Conservation (phyloP, 1,140 invertebrate species). For the Dreissena polymorpha region DNA sequence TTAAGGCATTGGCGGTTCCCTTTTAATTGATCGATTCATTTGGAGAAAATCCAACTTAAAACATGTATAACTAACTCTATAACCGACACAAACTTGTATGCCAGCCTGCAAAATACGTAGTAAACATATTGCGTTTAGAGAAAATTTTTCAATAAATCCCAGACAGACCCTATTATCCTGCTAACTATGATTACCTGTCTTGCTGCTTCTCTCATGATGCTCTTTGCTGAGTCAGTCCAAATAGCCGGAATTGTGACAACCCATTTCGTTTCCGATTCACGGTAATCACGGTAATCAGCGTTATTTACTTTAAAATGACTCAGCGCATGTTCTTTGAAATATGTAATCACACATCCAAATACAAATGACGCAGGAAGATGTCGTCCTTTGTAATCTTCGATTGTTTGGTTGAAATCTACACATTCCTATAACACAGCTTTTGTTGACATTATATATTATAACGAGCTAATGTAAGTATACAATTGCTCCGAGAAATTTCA, state of each 20-base stretch:
- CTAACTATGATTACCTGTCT: not conserved
- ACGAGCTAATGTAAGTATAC: not conserved
- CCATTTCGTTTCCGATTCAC: conserved; percentile 34
- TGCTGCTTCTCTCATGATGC: conserved; percentile 38
- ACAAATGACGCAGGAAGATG: conserved; percentile 20
- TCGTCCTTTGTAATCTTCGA: conserved; percentile 36
- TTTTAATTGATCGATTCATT: too few species aligned
- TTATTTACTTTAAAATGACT: conserved; percentile 1
- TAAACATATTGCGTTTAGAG: too few species aligned
- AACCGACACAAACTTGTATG: not conserved
- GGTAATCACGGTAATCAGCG: conserved; percentile 5
- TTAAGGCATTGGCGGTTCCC: too few species aligned
- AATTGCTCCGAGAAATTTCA: not conserved
- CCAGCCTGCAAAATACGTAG: not conserved
- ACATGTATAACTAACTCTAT: too few species aligned
- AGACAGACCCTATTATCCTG: not conserved
- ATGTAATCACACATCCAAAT: conserved; percentile 37
- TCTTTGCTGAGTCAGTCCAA: conserved; percentile 45
- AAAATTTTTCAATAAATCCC: not conserved
- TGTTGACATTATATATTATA: not conserved
- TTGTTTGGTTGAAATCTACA: not conserved
- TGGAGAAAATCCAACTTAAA: too few species aligned
- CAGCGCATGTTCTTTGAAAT: conserved; percentile 46
- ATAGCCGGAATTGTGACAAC: conserved; percentile 52
- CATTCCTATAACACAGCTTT: conserved; percentile 12